Evolutionary conservation across 2,797 vertebrate genomes (phyloP), one percentile per base, ranked within the genome.

Genomic region (Lacerta bilineata): DNA sequence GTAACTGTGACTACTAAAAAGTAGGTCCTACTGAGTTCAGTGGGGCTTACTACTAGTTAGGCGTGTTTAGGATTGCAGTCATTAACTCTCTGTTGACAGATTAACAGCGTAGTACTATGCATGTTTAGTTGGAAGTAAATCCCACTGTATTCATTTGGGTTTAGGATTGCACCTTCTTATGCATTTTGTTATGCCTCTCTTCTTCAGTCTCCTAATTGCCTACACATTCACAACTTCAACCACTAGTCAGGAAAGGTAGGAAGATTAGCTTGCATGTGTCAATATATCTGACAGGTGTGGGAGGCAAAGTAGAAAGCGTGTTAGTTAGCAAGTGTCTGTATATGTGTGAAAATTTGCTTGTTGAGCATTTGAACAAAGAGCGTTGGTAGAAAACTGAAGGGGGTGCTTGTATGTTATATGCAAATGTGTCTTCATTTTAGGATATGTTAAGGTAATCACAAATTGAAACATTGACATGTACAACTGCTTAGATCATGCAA

Each of bases 301-400:
- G 17, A 74, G 36, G 55, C 69, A 87, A 29, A 33, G 20, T 46
- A n/a, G 39, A 50, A 39, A 2, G 0, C 41, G 43, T 6, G 0
- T 25, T 80, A 55, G 50, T 55, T 55, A 55, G 50, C 50, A 55
- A 55, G 50, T 25, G 23, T 64, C 72, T 81, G 20, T 25, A 17
- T 8, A 41, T 61, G 39, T 18, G 29, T 55, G 33, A 25, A 0
- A 17, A 11, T 5, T 29, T 46, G 5, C 25, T 29, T 7, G 33
- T 18, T 2, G 25, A 36, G 55, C 3, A 46, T 29, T 71, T 50
- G 1, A 90, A 91, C 90, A 89, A 77, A 91, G 75, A 1, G 2
- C 87, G 41, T 68, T 80, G 66, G 68, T n/a, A 59, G 64, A 50
- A 72, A 80, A 71, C 27, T 20, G 33, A 8, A 55, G 46, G 20